Evolutionary conservation across 2,113 vertebrate species (phyloP).

Genomic region (Syngnathus scovelli): DNA sequence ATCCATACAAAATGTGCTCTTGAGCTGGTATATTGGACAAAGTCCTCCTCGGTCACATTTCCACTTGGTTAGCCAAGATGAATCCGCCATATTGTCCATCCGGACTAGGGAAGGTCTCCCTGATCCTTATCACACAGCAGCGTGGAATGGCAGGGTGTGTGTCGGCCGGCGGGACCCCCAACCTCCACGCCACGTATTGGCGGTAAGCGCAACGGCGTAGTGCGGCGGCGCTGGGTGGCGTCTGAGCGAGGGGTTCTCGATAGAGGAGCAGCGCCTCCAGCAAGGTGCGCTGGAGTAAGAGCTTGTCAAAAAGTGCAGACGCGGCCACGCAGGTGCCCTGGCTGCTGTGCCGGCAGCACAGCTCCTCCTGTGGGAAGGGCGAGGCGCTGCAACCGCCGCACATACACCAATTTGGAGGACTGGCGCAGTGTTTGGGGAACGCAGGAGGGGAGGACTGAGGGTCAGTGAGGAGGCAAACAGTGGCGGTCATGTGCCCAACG

Average conservation of each 20-base stretch:
- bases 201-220: slow-evolving; percentile 71
- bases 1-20: too few relatives aligned
- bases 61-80: not conserved
- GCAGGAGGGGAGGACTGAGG: not conserved
- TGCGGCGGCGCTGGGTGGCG: not conserved
- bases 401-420: slow-evolving; percentile 63
- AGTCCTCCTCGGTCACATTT: not conserved
- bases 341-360: slow-evolving; percentile 68
- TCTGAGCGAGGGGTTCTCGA: slow-evolving; percentile 64
- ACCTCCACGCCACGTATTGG: slow-evolving; percentile 74
- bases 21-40: not conserved
- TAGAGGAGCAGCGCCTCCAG: slow-evolving; percentile 71
- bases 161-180: slow-evolving; percentile 59
- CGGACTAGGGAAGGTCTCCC: slow-evolving; percentile 61
- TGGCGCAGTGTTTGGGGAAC: not conserved
- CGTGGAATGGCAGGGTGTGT: slow-evolving; percentile 68
- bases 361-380: slow-evolving; percentile 57
- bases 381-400: slow-evolving; percentile 57
- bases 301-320: slow-evolving; percentile 58
- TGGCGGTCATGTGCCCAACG: slow-evolving; percentile 37
- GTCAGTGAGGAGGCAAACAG: slow-evolving; percentile 34
- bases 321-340: slow-evolving; percentile 64
- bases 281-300: slow-evolving; percentile 58
- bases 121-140: slow-evolving; percentile 74
- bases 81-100: slow-evolving; percentile 64